Percentiles rank a stretch among this genome's conserved stretches.
Conservation (phyloP, 1,140 invertebrate species). For the Caenorhabditis latens region DNA sequence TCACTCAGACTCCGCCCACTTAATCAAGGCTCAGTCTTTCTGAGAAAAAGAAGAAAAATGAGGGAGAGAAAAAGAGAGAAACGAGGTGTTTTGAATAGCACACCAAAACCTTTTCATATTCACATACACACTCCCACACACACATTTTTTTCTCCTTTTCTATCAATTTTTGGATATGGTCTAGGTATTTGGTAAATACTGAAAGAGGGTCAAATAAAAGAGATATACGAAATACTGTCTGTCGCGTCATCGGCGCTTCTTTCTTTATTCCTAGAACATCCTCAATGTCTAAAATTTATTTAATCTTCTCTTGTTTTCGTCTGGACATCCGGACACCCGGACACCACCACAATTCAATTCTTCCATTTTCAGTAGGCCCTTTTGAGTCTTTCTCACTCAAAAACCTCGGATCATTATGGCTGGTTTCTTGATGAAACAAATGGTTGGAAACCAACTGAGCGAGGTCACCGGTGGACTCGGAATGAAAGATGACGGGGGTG, state of each 20-base stretch:
- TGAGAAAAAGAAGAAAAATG: no score
- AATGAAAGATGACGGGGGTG: constrained; percentile 70
- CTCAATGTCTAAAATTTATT: not conserved
- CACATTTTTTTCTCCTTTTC: no score
- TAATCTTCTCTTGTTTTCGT: not conserved
- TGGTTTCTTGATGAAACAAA: constrained; percentile 71
- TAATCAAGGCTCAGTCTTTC: constrained; percentile 20
- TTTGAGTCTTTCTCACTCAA: not conserved
- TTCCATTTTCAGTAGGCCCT: not conserved
- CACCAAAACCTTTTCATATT: constrained; percentile 10
- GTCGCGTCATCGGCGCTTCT: no score
- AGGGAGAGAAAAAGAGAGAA: no score
- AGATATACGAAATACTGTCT: no score
- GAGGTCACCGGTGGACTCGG: constrained; percentile 74
- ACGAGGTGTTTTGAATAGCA: not conserved
- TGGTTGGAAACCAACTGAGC: constrained; percentile 75
- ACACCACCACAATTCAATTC: not conserved
- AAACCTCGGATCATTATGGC: constrained; percentile 56
- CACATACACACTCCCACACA: not conserved
- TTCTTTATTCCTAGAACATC: not conserved
- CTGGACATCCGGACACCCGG: not conserved
- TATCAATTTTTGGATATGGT: no score
- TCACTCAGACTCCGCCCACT: not conserved
- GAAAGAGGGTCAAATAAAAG: no score
- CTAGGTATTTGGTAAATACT: no score